Evolutionary conservation across 30 jellyfish, hydroid and myxozoan genomes (phyloP), one percentile per base, ranked within the genome.

Genomic region (Chrysaora quinquecirrha): DNA sequence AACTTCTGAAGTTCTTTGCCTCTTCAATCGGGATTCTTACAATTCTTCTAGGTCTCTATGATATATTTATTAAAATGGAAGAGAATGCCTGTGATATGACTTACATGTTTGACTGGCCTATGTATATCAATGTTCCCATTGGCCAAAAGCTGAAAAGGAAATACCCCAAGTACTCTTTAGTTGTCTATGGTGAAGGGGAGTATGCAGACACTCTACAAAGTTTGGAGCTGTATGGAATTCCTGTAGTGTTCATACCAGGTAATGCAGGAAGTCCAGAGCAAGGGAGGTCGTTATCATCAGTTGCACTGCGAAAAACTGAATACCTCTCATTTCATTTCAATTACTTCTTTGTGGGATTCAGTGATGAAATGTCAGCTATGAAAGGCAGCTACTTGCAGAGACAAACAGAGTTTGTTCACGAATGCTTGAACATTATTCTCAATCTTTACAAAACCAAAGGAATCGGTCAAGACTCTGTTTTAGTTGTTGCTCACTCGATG

Each of bases 181-280:
- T 66, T 31, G 32, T 90, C 21, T 90, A 90, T 47, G 97, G 96
- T 19, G 97, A 90, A 78, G 97, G 97, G 9, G 54, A 47, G 65
- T 60, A 90, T 69, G 96, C 96, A 0, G 74, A 24, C 0, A 48
- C 30, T 21, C 58, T 83, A 9, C 10, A 43, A 34, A 58, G 21
- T 27, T 7, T 1, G 25, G 69, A 68, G n/a, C 30, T 82, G 3
- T 54, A 71, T 64, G 98, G 98, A 23, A 76, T 93, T 30, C 98
- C 98, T 7, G 98, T 87, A 11, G 79, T 93, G 65, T 93, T 93
- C 76, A 95, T 93, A 20, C 98, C 96, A 63, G 98, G 98, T 27
- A 93, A 93, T 64, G 89, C 97, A 0, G 98, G 98, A 22, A 86
- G 97, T 33, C 62, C 77, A 29, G 86, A 87, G 71, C 98, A 93